These are phyloP conservation scores for Chroicocephalus ridibundus DNA, from an alignment of 2,113 vertebrate species.

Conservation along the genomic window DNA sequence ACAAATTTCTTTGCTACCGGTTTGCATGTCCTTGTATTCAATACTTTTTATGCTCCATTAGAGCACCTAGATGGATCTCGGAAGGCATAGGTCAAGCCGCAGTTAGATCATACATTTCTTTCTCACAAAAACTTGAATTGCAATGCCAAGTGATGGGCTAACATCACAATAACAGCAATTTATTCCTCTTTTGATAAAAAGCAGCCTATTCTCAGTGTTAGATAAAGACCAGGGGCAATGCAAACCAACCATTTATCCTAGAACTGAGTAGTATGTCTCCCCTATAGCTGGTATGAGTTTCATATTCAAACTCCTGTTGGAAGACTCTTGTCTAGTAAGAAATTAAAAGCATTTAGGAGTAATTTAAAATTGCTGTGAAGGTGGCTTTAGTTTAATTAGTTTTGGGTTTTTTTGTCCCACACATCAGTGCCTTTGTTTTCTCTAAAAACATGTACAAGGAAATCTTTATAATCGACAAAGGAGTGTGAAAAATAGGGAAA, in stretches of 20 bases:
- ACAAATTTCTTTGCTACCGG: slow-evolving; percentile 70
- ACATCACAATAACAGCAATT: slow-evolving; percentile 87
- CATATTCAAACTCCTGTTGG: slow-evolving; percentile 63
- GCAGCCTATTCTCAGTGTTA: slow-evolving; percentile 82
- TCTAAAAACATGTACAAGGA: slow-evolving; percentile 28
- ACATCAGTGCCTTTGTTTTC: slow-evolving; percentile 32
- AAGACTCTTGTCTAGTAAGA: slow-evolving; percentile 66
- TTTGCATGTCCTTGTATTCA: slow-evolving; percentile 76
- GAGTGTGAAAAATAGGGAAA: background rate
- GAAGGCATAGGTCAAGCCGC: slow-evolving; percentile 82
- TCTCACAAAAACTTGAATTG: slow-evolving; percentile 85
- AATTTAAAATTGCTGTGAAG: slow-evolving; percentile 50
- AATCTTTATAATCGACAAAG: slow-evolving; percentile 4
- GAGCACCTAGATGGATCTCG: slow-evolving; percentile 79
- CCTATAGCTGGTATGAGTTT: slow-evolving; percentile 67
- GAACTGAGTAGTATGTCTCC: slow-evolving; percentile 73
- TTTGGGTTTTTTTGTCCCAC: slow-evolving; percentile 19
- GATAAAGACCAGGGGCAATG: slow-evolving; percentile 83
- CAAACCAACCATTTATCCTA: slow-evolving; percentile 83
- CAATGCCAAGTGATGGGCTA: slow-evolving; percentile 85
- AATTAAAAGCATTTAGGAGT: slow-evolving; percentile 62
- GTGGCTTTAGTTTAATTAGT: slow-evolving; percentile 29
- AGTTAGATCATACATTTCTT: slow-evolving; percentile 86
- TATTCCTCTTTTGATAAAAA: slow-evolving; percentile 85
- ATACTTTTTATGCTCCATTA: slow-evolving; percentile 82